These are phyloP conservation scores for Myzus persicae DNA, from an alignment of 1,140 invertebrate species.

Conservation along the genomic window DNA sequence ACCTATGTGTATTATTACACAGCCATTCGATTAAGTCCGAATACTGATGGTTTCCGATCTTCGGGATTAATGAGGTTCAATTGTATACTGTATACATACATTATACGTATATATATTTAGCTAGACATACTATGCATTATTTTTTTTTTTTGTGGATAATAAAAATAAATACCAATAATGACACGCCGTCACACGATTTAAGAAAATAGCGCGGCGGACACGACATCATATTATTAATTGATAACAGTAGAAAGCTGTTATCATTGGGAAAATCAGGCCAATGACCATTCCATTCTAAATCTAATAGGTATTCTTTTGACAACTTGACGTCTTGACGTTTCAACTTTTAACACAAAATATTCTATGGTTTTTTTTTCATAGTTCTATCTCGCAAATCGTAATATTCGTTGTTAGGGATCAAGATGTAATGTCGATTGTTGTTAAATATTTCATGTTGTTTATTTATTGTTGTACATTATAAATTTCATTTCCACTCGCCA, in stretches of 20 bases:
- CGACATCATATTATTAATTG: neutral
- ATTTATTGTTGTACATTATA: neutral
- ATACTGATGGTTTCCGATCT: no score
- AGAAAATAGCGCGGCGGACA: neutral
- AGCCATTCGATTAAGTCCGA: no score
- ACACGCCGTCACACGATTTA: neutral
- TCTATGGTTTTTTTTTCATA: neutral
- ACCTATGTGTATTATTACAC: no score
- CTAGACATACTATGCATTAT: no score
- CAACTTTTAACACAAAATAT: neutral
- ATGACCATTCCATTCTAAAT: neutral
- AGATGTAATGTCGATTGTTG: neutral
- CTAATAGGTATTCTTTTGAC: neutral
- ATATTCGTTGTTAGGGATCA: neutral
- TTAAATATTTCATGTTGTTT: neutral
- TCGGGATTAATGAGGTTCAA: no score
- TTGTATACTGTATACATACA: no score
- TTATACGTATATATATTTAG: no score
- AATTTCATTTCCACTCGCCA: no score
- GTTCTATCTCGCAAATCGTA: neutral
- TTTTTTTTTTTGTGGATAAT: no score
- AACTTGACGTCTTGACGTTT: neutral
- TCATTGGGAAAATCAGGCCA: constrained; percentile 13
- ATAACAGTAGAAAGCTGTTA: constrained; percentile 49
- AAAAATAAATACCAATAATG: neutral